Conservation (phyloP, 2,113 vertebrate species). For the Pipa parva region DNA sequence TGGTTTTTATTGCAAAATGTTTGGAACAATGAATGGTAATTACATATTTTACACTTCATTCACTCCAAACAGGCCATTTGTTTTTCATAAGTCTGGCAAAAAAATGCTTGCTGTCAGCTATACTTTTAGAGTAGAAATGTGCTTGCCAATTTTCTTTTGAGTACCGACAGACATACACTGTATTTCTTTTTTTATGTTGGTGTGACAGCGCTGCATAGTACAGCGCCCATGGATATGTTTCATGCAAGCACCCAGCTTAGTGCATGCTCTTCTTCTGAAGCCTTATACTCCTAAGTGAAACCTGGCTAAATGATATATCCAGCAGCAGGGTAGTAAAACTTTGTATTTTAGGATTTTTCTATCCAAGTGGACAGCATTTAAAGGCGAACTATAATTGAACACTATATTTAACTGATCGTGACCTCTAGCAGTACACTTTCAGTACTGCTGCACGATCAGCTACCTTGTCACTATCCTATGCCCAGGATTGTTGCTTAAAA, state of each 20-base stretch:
- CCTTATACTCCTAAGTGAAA: neutral
- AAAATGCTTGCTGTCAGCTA: slow-evolving; percentile 42
- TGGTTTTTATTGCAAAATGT: slow-evolving; percentile 54
- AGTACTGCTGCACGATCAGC: no score
- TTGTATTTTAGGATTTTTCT: neutral
- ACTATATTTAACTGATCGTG: no score
- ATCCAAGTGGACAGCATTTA: neutral
- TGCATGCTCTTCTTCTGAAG: neutral
- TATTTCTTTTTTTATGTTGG: slow-evolving; percentile 13
- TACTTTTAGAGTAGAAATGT: slow-evolving; percentile 14
- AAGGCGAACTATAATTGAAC: no score
- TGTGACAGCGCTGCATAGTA: neutral
- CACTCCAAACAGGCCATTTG: slow-evolving; percentile 50
- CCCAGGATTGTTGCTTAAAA: no score
- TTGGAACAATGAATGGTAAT: slow-evolving; percentile 51
- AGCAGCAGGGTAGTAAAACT: neutral
- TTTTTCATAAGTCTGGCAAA: slow-evolving; percentile 50
- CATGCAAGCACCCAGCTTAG: neutral
- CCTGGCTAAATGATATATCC: neutral
- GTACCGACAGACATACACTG: neutral
- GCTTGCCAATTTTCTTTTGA: slow-evolving; percentile 22
- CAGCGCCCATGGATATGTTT: neutral
- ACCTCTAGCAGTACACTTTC: no score
- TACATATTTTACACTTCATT: slow-evolving; percentile 59
- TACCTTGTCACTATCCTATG: no score